These are phyloP conservation scores for Achroia grisella DNA, from an alignment of 1,140 invertebrate genomes.

Conservation along the genomic window DNA sequence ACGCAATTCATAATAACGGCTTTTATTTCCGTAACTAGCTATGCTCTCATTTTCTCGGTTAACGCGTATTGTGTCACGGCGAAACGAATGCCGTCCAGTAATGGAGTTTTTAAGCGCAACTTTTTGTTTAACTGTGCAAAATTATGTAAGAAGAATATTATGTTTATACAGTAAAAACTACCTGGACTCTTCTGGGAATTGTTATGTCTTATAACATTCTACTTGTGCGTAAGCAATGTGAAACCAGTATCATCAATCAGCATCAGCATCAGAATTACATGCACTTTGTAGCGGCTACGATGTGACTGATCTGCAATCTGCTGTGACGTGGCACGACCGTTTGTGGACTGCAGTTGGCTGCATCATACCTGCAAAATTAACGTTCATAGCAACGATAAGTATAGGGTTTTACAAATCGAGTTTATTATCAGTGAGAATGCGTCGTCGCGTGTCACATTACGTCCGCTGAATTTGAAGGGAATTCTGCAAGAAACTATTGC, in stretches of 20 bases:
- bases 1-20: conserved; percentile 61
- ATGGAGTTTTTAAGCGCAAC: conserved; percentile 63
- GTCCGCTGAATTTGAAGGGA: conserved; percentile 22
- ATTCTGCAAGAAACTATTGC: conserved; percentile 44
- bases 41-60: conserved; percentile 61
- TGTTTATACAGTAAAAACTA: conserved; percentile 50
- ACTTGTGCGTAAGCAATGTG: conserved; percentile 18
- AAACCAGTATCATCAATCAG: no score
- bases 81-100: conserved; percentile 58
- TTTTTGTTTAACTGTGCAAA: conserved; percentile 49
- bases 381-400: no score
- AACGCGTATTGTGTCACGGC: conserved; percentile 62
- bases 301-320: no score
- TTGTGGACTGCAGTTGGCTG: no score
- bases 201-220: conserved; percentile 39
- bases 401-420: no score
- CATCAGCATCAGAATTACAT: no score
- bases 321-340: no score
- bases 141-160: conserved; percentile 58
- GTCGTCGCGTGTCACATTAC: not conserved
- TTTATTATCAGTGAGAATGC: no score
- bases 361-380: no score
- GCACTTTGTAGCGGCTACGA: no score
- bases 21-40: conserved; percentile 68
- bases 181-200: conserved; percentile 28